Evolutionary conservation across 2,113 vertebrate species (phyloP).

Genomic region (Tetrao urogallus): DNA sequence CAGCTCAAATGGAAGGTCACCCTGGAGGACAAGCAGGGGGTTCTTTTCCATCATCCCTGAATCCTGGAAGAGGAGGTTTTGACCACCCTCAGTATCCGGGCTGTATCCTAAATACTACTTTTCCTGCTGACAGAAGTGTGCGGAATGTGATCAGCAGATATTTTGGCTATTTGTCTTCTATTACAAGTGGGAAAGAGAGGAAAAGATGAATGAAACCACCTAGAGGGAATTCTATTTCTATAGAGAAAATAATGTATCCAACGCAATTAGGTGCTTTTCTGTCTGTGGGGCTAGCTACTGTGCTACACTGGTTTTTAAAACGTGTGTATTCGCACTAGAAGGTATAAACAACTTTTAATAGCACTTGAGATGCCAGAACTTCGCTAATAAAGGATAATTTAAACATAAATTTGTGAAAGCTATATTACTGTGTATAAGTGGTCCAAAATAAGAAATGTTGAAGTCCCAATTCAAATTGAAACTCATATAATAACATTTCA

Average conservation of each 20-base stretch:
- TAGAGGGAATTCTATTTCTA: background rate
- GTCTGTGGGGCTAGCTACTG: background rate
- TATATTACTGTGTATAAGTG: background rate
- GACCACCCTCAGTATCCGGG: constrained; percentile 50
- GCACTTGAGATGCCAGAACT: background rate
- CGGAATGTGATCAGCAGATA: constrained; percentile 58
- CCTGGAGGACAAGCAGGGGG: constrained; percentile 61
- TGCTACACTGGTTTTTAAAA: background rate
- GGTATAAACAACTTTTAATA: background rate
- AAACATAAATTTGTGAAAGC: background rate
- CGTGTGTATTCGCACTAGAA: background rate
- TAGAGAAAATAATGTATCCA: background rate
- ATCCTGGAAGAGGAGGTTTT: constrained; percentile 24
- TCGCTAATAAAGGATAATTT: background rate
- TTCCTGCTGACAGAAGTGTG: constrained; percentile 53
- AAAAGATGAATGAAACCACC: background rate
- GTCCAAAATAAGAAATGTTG: background rate
- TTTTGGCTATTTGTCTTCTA: constrained; percentile 45
- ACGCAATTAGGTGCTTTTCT: background rate
- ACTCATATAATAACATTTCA: background rate
- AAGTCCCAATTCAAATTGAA: background rate
- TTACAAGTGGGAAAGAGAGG: background rate
- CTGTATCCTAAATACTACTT: constrained; percentile 44
- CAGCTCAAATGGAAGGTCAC: constrained; percentile 70
- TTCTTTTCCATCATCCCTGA: constrained; percentile 71